Base-by-base conservation (phyloP, 2,888 invertebrate species). In the Drosophila nr. perissopoda region DNA sequence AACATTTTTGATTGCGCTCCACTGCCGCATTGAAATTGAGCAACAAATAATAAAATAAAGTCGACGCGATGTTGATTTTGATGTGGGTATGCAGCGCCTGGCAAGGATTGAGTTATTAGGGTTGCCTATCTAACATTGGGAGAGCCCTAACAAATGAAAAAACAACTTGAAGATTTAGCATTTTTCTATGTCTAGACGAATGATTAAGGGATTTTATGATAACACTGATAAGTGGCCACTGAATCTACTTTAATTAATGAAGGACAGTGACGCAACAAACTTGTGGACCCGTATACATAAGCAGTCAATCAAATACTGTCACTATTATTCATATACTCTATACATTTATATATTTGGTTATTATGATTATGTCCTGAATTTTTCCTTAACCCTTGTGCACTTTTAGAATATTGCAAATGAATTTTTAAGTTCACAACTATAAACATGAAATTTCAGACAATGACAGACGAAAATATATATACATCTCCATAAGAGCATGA, bases 1-100 rank as follows among this genome's bases (percentile, higher is more conserved):
- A 71, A 82, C 77, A 81, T 73, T 76, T 82, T 74, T 66, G 84
- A 76, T 78, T 66, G 82, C 68, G 53, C 64, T 53, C 51, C 72
- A 75, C 54, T 56, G 65, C 42, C 33, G 48, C 51, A 77, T 60
- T 48, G 52, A 79, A 69, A 72, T 73, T 42, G 25, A 58, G 61
- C 45, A 52, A 59, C 54, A 73, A 54, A 60, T 31, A 59, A 69
- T 49, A 29, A 62, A 36, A 74, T 49, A 58, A 58, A 69, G 58
- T 74, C 69, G 48, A 27, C 57, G 48, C 64, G 51, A 62, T 59
- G 38, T 51, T 56, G 34, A 42, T 10, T 53, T 71, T 78, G 70
- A 79, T 78, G 34, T 75, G 71, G 80, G 76, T 76, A 61, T 54
- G 49, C 27, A 27, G 18, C 33, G 16, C 34, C 13, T 18, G 53